Conservation (phyloP, 2,888 invertebrate genomes). For the Drosophila trichaetosa region DNA sequence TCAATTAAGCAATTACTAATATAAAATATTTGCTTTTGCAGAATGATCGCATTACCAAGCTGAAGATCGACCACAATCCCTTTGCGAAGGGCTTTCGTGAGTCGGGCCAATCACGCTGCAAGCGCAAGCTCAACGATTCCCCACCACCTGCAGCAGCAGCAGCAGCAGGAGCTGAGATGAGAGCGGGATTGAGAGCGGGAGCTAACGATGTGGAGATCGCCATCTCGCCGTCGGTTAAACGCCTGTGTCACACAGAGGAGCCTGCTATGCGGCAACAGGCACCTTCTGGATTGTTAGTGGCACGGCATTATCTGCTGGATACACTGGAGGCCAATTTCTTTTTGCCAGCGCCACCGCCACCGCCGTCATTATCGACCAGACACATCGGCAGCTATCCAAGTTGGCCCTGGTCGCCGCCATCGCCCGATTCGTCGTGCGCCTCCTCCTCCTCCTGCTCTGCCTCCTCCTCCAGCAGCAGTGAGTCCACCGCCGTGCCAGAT, state of each 20-base stretch:
- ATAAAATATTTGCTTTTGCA: conserved; percentile 84
- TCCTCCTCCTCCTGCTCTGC: conserved; percentile 25
- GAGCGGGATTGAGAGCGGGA: conserved; percentile 17
- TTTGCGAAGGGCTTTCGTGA: conserved; percentile 97
- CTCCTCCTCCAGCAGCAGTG: conserved; percentile 42
- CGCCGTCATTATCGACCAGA: conserved; percentile 62
- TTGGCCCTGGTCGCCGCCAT: conserved; percentile 73
- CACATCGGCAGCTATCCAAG: conserved; percentile 70
- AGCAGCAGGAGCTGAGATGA: conserved; percentile 10
- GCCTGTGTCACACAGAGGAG: conserved; percentile 68
- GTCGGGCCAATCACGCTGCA: conserved; percentile 90
- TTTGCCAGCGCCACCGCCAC: conserved; percentile 61
- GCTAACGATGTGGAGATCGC: conserved; percentile 49
- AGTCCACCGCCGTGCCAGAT: conserved; percentile 48
- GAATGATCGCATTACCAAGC: conserved; percentile 93
- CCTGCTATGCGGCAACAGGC: conserved; percentile 20
- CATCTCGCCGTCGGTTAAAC: conserved; percentile 69
- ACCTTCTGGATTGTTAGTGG: conserved; percentile 29
- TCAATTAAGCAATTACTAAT: conserved; percentile 42
- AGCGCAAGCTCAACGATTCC: conserved; percentile 86
- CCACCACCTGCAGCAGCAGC: conserved; percentile 64
- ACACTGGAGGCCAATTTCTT: conserved; percentile 72
- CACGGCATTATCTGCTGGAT: conserved; percentile 67
- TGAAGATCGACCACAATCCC: conserved; percentile 96
- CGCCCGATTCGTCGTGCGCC: conserved; percentile 64